Percentiles rank a stretch among this genome's conserved stretches.
These are phyloP conservation scores for Polypedilum pembai DNA, from an alignment of 1,140 invertebrate species.

Conservation along the genomic window DNA sequence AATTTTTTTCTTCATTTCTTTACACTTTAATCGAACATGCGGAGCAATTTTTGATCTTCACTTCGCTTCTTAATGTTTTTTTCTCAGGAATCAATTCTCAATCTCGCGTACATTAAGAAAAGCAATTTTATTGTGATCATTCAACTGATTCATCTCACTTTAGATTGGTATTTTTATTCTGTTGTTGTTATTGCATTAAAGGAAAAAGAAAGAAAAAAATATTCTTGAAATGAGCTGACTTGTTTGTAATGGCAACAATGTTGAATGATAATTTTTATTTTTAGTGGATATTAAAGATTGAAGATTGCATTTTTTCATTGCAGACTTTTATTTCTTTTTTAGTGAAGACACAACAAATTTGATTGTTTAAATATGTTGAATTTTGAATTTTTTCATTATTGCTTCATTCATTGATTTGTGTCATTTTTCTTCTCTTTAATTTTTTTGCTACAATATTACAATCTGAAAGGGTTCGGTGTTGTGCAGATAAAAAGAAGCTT, in stretches of 20 bases:
- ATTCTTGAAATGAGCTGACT: not conserved
- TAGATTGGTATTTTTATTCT: not conserved
- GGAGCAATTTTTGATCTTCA: not conserved
- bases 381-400: no score
- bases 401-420: no score
- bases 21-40: not conserved
- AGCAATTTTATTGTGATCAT: not conserved
- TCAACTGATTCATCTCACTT: slow-evolving; percentile 12
- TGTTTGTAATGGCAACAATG: not conserved
- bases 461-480: no score
- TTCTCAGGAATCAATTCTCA: not conserved
- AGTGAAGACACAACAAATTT: no score
- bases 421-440: no score
- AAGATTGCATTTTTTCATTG: no score
- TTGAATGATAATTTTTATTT: not conserved
- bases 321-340: no score
- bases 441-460: no score
- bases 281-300: no score
- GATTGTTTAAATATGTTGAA: no score
- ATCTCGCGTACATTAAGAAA: not conserved
- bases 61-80: not conserved
- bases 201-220: not conserved
- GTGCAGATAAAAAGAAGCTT: no score
- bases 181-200: not conserved
- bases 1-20: no score